Evolutionary conservation across 2,888 invertebrate species (phyloP).

Genomic region (Tryphoninae sp.): DNA sequence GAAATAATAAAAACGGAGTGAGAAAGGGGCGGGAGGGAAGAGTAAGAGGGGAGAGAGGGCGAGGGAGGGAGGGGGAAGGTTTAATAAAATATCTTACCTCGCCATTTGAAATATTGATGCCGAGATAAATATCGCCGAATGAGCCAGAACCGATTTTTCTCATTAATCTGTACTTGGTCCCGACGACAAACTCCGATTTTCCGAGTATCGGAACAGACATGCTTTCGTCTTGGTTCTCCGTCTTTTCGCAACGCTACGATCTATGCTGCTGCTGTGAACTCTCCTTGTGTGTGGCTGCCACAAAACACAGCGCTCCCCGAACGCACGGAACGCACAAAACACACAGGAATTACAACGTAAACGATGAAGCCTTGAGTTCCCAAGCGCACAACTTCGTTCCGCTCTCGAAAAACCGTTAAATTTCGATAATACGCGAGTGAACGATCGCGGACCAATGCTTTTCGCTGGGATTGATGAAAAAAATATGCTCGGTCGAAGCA

Average conservation of each 20-base stretch:
- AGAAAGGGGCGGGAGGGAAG: conserved; percentile 12
- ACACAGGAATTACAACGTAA: conserved; percentile 23
- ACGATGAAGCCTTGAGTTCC: conserved; percentile 34
- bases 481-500: conserved; percentile 44
- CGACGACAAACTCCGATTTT: conserved; percentile 91
- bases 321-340: conserved; percentile 62
- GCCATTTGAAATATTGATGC: conserved; percentile 94
- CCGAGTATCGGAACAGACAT: conserved; percentile 68
- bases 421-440: conserved; percentile 47
- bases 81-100: conserved; percentile 85
- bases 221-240: conserved; percentile 57
- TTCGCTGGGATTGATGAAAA: conserved; percentile 51
- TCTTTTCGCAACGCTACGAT: conserved; percentile 41
- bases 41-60: neutral
- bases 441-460: conserved; percentile 37
- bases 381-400: conserved; percentile 25
- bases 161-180: conserved; percentile 96
- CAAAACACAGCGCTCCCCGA: conserved; percentile 62
- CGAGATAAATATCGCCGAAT: conserved; percentile 99
- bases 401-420: conserved; percentile 43
- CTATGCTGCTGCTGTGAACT: conserved; percentile 33
- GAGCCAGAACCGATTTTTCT: conserved; percentile 99
- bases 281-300: conserved; percentile 39
- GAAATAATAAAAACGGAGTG: conserved; percentile 31
- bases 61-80: neutral